A percentile compares a stretch with the other conserved stretches of the same genome.
phyloP scores from a whole-genome alignment of 2,797 vertebrate species.

The Acanthiza pusilla region DNA sequence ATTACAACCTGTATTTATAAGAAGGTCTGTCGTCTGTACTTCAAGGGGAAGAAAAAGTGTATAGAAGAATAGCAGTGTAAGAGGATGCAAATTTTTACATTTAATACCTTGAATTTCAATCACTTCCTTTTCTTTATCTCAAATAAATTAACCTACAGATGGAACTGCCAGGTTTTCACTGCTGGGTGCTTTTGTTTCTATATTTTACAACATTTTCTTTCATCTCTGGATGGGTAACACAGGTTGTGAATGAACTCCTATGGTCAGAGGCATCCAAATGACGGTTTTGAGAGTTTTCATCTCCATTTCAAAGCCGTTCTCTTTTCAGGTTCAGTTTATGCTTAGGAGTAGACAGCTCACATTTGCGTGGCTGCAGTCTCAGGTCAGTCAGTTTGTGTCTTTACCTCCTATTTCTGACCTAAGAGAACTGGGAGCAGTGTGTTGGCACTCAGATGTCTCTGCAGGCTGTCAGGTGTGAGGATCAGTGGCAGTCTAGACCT shows the following conservation, averaged over 20 bases:
- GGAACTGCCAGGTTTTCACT: not conserved
- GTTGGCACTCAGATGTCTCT: not conserved
- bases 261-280: not conserved
- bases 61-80: not conserved
- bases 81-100: not conserved
- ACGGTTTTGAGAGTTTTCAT: not conserved
- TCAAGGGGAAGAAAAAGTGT: not conserved
- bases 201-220: not conserved
- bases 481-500: not conserved
- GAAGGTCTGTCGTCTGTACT: not conserved
- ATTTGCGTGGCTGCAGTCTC: not conserved
- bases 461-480: not conserved
- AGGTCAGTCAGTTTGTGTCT: not conserved
- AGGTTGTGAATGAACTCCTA: not conserved
- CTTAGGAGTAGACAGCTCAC: not conserved
- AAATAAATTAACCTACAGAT: not conserved
- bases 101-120: not conserved
- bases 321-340: not conserved
- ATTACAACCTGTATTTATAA: not conserved
- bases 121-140: not conserved
- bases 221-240: not conserved
- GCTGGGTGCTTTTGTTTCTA: not conserved
- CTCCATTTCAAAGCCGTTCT: not conserved
- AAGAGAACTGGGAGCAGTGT: not conserved
- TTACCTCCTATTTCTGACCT: not conserved